Percentiles rank a stretch among this genome's conserved stretches.
These are phyloP conservation scores for Agriotes lineatus DNA, from an alignment of 2,888 invertebrate genomes.

Conservation along the genomic window DNA sequence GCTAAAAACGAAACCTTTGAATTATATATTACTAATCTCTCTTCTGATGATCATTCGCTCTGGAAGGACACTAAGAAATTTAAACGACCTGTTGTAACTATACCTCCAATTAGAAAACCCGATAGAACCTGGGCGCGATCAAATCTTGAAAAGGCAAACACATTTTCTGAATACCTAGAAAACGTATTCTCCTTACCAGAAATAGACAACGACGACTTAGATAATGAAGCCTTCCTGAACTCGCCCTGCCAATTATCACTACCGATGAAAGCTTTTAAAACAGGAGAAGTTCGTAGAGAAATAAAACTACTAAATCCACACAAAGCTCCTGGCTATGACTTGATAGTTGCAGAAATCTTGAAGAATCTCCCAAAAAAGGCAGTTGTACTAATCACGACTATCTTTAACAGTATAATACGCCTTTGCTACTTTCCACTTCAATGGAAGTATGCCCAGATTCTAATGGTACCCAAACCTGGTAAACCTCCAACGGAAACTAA, in stretches of 20 bases:
- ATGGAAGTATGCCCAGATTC: constrained; percentile 3
- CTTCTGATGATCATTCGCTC: neutral
- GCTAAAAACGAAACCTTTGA: neutral
- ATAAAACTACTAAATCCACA: too few relatives aligned
- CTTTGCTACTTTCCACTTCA: neutral
- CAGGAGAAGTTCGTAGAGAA: too few relatives aligned
- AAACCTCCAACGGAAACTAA: too few relatives aligned
- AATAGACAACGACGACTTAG: too few relatives aligned
- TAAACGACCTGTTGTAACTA: neutral
- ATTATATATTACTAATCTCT: neutral
- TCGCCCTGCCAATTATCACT: too few relatives aligned
- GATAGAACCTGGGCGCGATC: neutral
- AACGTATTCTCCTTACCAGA: too few relatives aligned
- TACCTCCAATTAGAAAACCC: neutral
- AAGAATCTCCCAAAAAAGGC: too few relatives aligned
- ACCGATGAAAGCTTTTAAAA: too few relatives aligned
- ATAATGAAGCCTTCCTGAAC: too few relatives aligned
- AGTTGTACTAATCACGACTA: too few relatives aligned
- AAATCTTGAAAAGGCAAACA: neutral
- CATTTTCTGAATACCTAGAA: neutral
- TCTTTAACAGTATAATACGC: neutral
- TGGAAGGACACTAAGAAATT: constrained; percentile 1
- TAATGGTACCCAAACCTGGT: neutral
- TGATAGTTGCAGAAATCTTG: too few relatives aligned
- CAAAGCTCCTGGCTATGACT: too few relatives aligned